Evolutionary conservation across 1,140 invertebrate genomes (phyloP), one percentile per base, ranked within the genome.

Genomic region (Zaprionus camerounensis): DNA sequence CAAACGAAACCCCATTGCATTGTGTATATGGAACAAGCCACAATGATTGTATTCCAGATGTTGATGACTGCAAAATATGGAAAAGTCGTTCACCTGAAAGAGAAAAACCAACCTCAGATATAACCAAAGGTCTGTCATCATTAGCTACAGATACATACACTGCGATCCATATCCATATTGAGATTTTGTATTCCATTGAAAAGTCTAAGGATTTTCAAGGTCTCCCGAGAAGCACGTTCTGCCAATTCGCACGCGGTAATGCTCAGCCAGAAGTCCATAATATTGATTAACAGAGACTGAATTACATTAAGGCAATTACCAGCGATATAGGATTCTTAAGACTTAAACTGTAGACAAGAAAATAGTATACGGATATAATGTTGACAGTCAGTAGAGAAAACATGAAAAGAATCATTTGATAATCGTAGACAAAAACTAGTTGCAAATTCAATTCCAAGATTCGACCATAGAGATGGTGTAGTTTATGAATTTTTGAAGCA

Each of bases 1-100:
- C 64, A 82, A 78, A 1, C 55, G 73, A 49, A 82, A 82, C 0
- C 79, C 80, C 69, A 81, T 74, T 1, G 26, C 66, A 46, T 71
- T 59, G 17, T 82, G 74, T 0, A 82, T 36, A 53, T 75, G 61
- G n/a, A 82, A 82, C 1, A 82, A 15, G 7, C 70, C 80, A 20
- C 75, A 78, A 22, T 82, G 71, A 1, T 26, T 49, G n/a, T 58
- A 74, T 12, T 41, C 46, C 0, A 82, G 1, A 1, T 66, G 31
- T 0, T 31, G 70, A 66, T 78, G 70, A 41, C 51, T 78, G 44
- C 64, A 74, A 20, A 56, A 82, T 0, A 75, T 0, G 0, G 80
- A 38, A 24, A 82, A 82, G 3, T 81, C 66, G 5, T 58, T 46
- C 5, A 81, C 24, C 78, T 81, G 6, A 5, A 7, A n/a, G 1